phyloP scores from a whole-genome alignment of 2,113 vertebrate species.

The human region DNA sequence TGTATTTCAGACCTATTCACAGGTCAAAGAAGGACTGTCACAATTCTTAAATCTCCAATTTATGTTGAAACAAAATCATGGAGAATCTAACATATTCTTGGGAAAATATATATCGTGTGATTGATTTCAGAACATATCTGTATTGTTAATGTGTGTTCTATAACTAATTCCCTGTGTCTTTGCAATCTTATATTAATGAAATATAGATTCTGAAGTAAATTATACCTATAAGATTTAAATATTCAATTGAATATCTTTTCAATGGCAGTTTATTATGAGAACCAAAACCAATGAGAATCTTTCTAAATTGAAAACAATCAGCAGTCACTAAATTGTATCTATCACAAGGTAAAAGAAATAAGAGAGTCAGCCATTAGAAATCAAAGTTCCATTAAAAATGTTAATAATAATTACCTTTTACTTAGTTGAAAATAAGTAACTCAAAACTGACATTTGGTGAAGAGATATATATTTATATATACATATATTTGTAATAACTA shows the following conservation, averaged over 20 bases:
- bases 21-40: neutral
- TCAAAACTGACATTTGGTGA: neutral
- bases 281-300: neutral
- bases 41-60: neutral
- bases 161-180: neutral
- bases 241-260: neutral
- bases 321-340: neutral
- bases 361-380: neutral
- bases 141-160: neutral
- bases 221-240: neutral
- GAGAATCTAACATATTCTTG: neutral
- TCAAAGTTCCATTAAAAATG: neutral
- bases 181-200: neutral
- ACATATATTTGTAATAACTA: neutral
- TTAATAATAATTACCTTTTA: neutral
- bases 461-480: neutral
- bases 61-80: neutral
- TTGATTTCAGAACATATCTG: neutral
- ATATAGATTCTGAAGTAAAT: neutral
- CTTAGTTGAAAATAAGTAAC: neutral
- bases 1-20: neutral
- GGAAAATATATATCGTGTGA: neutral
- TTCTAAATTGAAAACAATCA: neutral
- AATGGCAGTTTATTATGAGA: neutral
- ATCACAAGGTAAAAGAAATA: neutral